These are phyloP conservation scores for Drosophila tsacasi DNA, from an alignment of 1,140 invertebrate genomes.

Conservation along the genomic window DNA sequence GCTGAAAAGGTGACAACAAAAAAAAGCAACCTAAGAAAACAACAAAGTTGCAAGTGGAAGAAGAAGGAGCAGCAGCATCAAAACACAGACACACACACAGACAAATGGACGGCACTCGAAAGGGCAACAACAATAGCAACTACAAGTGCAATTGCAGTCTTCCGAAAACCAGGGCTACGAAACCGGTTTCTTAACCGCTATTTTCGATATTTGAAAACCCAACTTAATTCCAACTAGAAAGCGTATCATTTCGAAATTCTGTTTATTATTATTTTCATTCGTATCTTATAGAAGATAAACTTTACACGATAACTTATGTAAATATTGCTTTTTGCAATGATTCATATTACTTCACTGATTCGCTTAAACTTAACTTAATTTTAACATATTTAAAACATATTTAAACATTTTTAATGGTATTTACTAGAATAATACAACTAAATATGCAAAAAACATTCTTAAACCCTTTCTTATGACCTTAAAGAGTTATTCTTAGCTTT, in stretches of 20 bases:
- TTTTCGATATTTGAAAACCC: conserved; percentile 2
- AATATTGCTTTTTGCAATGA: conserved; percentile 1
- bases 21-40: conserved; percentile 10
- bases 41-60: conserved; percentile 27
- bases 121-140: conserved; percentile 59
- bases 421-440: no score
- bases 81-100: conserved; percentile 20
- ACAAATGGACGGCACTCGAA: conserved; percentile 34
- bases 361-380: neutral
- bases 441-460: neutral
- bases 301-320: neutral
- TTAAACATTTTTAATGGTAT: no score
- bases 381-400: neutral
- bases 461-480: no score
- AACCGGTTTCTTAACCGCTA: conserved; percentile 37
- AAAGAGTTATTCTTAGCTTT: neutral
- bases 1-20: conserved; percentile 37
- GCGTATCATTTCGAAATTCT: neutral
- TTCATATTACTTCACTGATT: neutral
- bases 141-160: conserved; percentile 53
- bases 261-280: neutral
- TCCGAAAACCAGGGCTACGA: conserved; percentile 53
- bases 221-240: conserved; percentile 3
- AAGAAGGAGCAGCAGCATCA: conserved; percentile 33
- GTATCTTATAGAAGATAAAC: neutral